phyloP scores from a whole-genome alignment of 1,140 invertebrate species.

The Drosophila saltans region DNA sequence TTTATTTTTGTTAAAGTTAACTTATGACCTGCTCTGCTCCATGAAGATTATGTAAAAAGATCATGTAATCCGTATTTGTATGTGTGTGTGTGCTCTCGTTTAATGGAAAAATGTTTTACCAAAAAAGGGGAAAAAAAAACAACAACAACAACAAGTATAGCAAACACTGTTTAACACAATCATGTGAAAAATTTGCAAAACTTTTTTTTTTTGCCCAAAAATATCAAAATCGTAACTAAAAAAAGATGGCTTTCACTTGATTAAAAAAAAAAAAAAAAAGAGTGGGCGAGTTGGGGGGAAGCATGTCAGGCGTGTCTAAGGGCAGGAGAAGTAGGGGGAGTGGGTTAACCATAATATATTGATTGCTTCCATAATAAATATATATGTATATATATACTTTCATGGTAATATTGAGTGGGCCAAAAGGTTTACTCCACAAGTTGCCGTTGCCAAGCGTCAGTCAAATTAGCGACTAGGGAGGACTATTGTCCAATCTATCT shows the following conservation, averaged over 20 bases:
- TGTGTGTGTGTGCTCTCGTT: conserved; percentile 2
- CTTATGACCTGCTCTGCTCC: background rate
- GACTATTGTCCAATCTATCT: background rate
- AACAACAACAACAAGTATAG: background rate
- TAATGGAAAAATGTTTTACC: conserved; percentile 3
- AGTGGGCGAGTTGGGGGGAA: background rate
- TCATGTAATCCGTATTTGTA: conserved; percentile 8
- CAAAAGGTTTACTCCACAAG: background rate
- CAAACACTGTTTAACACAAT: conserved; percentile 12
- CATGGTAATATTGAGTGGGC: conserved; percentile 4
- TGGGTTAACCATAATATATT: background rate
- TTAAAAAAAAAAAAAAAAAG: background rate
- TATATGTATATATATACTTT: background rate
- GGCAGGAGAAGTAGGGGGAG: background rate
- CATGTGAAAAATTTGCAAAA: conserved; percentile 14
- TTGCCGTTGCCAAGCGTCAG: background rate
- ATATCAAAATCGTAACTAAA: conserved; percentile 12
- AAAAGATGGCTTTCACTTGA: conserved; percentile 11
- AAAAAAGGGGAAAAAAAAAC: background rate
- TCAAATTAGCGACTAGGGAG: conserved; percentile 4
- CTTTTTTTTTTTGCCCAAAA: conserved; percentile 4
- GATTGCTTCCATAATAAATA: background rate
- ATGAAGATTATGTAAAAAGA: conserved; percentile 5
- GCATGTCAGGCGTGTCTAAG: conserved; percentile 3
- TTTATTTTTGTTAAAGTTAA: background rate